A percentile compares a stretch with the other conserved stretches of the same genome.
Conservation (phyloP, 2,888 invertebrate species). For the Elaeidobius kamerunicus region DNA sequence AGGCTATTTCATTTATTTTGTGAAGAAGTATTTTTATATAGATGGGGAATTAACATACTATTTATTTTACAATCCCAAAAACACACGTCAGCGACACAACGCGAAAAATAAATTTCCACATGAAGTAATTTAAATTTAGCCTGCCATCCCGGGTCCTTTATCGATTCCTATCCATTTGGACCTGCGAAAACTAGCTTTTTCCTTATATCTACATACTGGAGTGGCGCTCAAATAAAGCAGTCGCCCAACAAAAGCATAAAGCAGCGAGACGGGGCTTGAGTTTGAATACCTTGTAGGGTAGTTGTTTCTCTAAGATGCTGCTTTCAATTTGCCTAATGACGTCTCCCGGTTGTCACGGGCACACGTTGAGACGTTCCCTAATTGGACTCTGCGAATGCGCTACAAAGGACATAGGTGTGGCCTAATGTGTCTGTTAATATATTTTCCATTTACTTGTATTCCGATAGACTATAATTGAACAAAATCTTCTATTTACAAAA, state of each 20-base stretch:
- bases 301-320: constrained; percentile 49
- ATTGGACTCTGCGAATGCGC: constrained; percentile 30
- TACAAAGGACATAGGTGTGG: constrained; percentile 26
- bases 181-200: constrained; percentile 45
- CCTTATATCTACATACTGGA: constrained; percentile 49
- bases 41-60: too few relatives aligned
- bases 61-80: not conserved
- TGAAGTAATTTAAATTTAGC: constrained; percentile 31
- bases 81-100: not conserved
- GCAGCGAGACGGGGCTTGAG: constrained; percentile 34
- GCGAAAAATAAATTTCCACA: constrained; percentile 28
- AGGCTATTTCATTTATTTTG: too few relatives aligned
- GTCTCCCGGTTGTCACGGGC: constrained; percentile 51
- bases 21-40: too few relatives aligned
- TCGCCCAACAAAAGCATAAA: constrained; percentile 37
- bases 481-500: not conserved
- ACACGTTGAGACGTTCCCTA: constrained; percentile 40
- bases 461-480: not conserved
- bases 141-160: constrained; percentile 29
- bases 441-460: too few relatives aligned
- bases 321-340: constrained; percentile 53
- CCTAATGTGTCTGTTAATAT: constrained; percentile 18
- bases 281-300: constrained; percentile 35
- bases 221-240: constrained; percentile 49
- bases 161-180: constrained; percentile 42